Evolutionary conservation across 2,113 vertebrate genomes (phyloP).

Genomic region (Psammodynastes pulverulentus): DNA sequence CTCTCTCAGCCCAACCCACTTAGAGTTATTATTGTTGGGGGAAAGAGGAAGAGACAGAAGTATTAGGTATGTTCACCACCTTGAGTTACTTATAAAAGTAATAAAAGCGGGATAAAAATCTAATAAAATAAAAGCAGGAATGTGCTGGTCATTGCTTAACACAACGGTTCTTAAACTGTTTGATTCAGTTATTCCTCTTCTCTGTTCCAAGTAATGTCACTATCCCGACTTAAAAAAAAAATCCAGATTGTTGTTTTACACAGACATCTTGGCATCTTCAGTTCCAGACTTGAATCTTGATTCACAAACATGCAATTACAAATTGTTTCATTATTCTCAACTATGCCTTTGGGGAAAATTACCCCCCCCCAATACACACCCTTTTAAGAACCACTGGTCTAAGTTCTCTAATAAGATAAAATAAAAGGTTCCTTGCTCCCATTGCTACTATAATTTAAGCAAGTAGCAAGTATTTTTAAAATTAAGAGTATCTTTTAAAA

Average conservation of each 20-base stretch:
- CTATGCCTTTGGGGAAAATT: not conserved
- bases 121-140: slow-evolving; percentile 5
- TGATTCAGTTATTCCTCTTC: not conserved
- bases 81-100: not conserved
- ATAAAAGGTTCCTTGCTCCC: not conserved
- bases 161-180: not conserved
- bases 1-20: not conserved
- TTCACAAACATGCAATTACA: not conserved
- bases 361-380: not conserved
- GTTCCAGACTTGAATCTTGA: not conserved
- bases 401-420: not conserved
- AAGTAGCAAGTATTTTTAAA: not conserved
- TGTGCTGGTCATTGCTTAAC: not conserved
- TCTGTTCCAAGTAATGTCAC: not conserved
- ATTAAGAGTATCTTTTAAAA: not conserved
- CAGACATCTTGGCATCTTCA: not conserved
- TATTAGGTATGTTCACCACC: not conserved
- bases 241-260: not conserved
- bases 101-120: not conserved
- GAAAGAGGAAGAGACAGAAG: not conserved
- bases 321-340: not conserved
- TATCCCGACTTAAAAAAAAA: not conserved
- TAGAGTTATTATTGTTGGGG: not conserved
- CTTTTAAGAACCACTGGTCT: not conserved
- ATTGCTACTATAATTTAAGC: not conserved